Base-by-base conservation (phyloP, 1,140 invertebrate genomes). In the Micrasema longulum region DNA sequence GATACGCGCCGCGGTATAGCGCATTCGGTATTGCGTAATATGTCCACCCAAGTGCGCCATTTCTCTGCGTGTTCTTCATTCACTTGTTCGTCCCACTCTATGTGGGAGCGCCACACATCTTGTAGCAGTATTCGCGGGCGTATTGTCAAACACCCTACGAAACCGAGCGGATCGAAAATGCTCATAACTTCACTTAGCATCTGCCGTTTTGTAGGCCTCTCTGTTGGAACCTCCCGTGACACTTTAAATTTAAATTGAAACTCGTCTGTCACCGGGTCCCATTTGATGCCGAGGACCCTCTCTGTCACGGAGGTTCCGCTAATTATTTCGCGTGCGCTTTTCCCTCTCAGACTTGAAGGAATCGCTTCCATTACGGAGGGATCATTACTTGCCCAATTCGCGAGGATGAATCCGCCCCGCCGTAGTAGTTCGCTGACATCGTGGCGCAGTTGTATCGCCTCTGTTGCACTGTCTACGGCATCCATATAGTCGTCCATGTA, bases 161-260 rank as follows among this genome's bases (percentile, higher is more conserved):
- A 69, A n/a, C 79, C 80, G 1, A 82, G 66, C 5, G 80, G 80
- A 60, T 82, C 81, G 62, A 76, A 83, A 1, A 81, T 60, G 9
- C 69, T 74, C 76, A 77, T 76, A 0, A 77, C 36, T 0, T 69
- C 23, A 0, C 65, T 7, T 9, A 79, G 53, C 11, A 77, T 43
- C 38, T 73, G 9, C 12, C 77, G 26, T 50, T 78, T 77, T 2
- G 77, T 77, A 11, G 73, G 70, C 1, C 16, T 3, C 3, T 31
- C 26, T 14, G 20, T 22, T n/a, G 18, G 9, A 12, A 3, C 5
- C 65, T 2, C 14, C 47, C 18, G 18, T 1, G 22, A n/a, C n/a
- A n/a, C n/a, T n/a, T 14, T 1, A 1, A 68, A 23, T 1, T 35
- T n/a, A 18, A 26, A 68, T 1, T 5, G 0, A 12, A 68, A 53